Evolutionary conservation across 2,113 vertebrate species (phyloP), one percentile per base, ranked within the genome.

Genomic region (Varanus komodoensis): DNA sequence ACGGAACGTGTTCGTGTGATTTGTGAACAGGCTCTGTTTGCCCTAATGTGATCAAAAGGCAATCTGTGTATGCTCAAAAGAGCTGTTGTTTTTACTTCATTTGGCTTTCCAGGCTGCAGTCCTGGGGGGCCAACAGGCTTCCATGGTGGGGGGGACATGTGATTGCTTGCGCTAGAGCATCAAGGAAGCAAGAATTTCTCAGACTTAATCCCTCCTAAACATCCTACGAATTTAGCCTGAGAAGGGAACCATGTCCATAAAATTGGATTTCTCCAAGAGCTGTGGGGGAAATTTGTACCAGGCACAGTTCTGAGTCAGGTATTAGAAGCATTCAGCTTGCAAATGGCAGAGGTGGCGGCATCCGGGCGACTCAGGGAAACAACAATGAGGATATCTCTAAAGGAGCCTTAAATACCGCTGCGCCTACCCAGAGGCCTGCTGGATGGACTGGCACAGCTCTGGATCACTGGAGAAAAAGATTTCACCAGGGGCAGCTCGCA

Each of bases 181-280:
- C 64, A 25, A 81, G 77, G 64, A n/a, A 71, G 29, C 38, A 34
- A 80, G 21, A 48, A 38, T 52, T 8, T 80, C 32, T 34, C 1
- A 29, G 77, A 81, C 21, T 69, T 88, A 81, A 88, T 81, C 87
- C 87, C 78, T 68, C 44, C 77, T 71, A 81, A 32, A 68, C 32
- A 52, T 27, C 27, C 12, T 48, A 50, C 9, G 21, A 69, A 81
- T 81, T 52, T 88, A 88, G 78, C 77, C 67, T 32, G 29, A 81
- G 32, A 81, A 48, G 6, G 11, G 64, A 88, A 87, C 87, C 48
- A 25, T 81, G 87, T 80, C 64, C 64, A 81, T 80, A 88, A 88
- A 88, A 80, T 81, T 88, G 77, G 64, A 88, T 88, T 81, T 81
- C 32, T 25, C 21, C 6, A 27, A 81, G n/a, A 81, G 64, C 87